A percentile compares a stretch with the other conserved stretches of the same genome.
These are phyloP conservation scores for Sebastes oblongus DNA, from an alignment of 2,797 vertebrate species.

Conservation along the genomic window DNA sequence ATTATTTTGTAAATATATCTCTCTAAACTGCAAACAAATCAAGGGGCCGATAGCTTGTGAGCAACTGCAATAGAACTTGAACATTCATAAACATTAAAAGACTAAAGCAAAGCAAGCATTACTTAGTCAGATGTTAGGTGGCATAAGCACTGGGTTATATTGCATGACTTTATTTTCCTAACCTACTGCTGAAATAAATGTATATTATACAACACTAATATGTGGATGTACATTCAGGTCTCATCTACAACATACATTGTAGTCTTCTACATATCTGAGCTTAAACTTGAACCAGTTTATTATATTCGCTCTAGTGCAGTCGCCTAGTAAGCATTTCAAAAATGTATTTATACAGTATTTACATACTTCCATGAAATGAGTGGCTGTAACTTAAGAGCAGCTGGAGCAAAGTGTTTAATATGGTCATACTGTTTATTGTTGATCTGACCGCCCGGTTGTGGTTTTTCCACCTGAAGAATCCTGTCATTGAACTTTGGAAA, in stretches of 20 bases:
- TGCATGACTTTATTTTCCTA: background rate
- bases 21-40: background rate
- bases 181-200: conserved; percentile 6
- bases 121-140: conserved; percentile 1
- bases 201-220: conserved; percentile 27
- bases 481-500: background rate
- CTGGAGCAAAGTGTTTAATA: background rate
- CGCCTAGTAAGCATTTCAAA: conserved; percentile 17
- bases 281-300: conserved; percentile 1
- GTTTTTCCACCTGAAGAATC: background rate
- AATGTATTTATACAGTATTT: conserved; percentile 42
- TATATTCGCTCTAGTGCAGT: conserved; percentile 2
- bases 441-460: background rate
- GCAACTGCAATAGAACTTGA: background rate
- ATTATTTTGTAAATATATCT: background rate
- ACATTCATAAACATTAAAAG: background rate
- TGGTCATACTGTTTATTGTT: background rate
- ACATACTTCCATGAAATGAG: conserved; percentile 27
- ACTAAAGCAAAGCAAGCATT: conserved; percentile 23
- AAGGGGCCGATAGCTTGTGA: background rate
- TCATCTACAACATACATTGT: conserved; percentile 25
- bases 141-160: conserved; percentile 18
- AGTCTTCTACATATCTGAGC: conserved; percentile 13
- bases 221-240: conserved; percentile 25
- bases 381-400: background rate